phyloP scores from a whole-genome alignment of 2,888 invertebrate species.

The Tetramorium bicarinatum region DNA sequence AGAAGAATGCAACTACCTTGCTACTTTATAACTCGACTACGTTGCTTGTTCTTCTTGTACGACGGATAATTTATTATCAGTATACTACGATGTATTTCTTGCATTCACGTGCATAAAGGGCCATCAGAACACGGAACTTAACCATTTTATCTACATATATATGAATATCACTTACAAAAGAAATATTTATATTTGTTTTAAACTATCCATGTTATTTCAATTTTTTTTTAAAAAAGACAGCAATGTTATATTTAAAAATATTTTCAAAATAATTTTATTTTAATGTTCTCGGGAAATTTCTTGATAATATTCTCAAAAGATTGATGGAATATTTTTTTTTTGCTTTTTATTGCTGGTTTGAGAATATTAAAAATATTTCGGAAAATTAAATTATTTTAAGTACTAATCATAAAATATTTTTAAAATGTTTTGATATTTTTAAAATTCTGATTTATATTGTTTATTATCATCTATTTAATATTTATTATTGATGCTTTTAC shows the following conservation, averaged over 20 bases:
- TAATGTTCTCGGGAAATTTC: background rate
- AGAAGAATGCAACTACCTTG: conserved; percentile 19
- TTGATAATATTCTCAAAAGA: background rate
- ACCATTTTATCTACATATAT: background rate
- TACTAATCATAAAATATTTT: background rate
- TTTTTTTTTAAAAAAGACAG: background rate
- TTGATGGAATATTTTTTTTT: background rate
- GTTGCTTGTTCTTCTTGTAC: background rate
- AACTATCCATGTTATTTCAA: background rate
- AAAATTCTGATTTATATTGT: background rate
- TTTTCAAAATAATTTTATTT: background rate
- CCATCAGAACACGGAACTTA: background rate
- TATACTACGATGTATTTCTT: background rate
- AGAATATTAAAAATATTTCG: background rate
- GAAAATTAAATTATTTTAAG: background rate
- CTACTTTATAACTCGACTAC: background rate
- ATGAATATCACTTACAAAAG: background rate
- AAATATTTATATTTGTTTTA: background rate
- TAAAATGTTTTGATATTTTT: background rate
- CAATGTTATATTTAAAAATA: background rate
- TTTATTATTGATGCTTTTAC: background rate
- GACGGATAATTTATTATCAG: background rate
- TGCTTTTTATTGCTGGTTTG: background rate
- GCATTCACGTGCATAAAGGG: background rate
- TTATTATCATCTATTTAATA: background rate